Conservation (phyloP, 2,797 vertebrate species). For the Acipenser oxyrinchus region DNA sequence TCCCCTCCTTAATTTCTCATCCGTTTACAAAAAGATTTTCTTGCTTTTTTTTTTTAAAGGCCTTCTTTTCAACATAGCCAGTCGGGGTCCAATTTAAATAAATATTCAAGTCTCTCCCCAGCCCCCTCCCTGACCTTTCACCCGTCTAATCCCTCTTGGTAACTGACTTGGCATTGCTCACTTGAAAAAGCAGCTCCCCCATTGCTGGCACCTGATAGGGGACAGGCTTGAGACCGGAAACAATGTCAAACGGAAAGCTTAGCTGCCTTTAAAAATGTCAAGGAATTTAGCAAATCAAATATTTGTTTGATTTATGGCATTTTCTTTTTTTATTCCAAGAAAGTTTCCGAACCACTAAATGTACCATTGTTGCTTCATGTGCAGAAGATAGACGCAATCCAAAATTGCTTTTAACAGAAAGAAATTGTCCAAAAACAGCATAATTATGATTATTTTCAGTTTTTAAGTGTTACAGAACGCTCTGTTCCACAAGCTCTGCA, state of each 20-base stretch:
- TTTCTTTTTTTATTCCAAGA: neutral
- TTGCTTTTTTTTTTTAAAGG: slow-evolving; percentile 8
- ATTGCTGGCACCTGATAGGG: slow-evolving; percentile 1
- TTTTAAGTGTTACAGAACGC: too few relatives aligned
- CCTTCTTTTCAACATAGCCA: slow-evolving; percentile 16
- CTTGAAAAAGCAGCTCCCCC: neutral
- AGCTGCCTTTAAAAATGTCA: neutral
- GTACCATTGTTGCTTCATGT: too few relatives aligned
- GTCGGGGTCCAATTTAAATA: slow-evolving; percentile 17
- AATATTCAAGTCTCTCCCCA: slow-evolving; percentile 17
- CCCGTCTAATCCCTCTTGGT: slow-evolving; percentile 20
- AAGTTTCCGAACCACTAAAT: too few relatives aligned
- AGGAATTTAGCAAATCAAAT: neutral
- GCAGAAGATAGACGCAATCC: too few relatives aligned
- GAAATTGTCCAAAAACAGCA: too few relatives aligned
- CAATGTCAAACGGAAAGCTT: neutral
- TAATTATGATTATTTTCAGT: too few relatives aligned
- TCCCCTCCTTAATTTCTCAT: slow-evolving; percentile 4
- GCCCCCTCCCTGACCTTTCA: slow-evolving; percentile 17
- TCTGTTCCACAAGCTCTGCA: too few relatives aligned
- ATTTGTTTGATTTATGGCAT: neutral
- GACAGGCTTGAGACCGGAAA: neutral
- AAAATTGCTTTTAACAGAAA: too few relatives aligned
- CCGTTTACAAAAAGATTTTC: slow-evolving; percentile 11
- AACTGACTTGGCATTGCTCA: slow-evolving; percentile 13